Evolutionary conservation across 1,140 invertebrate genomes (phyloP).

Genomic region (Drosophila grimshawi): DNA sequence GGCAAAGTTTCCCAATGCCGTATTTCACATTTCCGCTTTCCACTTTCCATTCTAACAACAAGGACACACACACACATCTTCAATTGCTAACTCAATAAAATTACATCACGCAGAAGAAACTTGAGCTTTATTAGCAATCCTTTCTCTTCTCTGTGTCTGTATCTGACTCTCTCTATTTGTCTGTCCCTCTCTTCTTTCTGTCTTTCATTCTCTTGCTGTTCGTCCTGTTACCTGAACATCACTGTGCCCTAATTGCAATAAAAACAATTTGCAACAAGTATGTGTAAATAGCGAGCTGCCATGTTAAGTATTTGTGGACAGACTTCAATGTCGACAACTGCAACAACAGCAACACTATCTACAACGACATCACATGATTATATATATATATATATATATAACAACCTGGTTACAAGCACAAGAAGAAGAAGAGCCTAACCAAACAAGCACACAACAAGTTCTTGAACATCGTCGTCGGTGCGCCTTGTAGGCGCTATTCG

Average conservation of each 20-base stretch:
- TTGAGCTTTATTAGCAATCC: conserved; percentile 39
- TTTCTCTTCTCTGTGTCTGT: not conserved
- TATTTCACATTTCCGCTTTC: not conserved
- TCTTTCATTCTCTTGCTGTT: not conserved
- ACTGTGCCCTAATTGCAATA: conserved; percentile 47
- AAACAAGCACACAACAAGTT: conserved; percentile 70
- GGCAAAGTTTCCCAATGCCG: not conserved
- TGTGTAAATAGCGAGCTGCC: conserved; percentile 45
- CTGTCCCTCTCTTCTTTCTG: not conserved
- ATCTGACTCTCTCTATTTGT: not conserved
- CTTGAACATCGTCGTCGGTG: conserved; percentile 50
- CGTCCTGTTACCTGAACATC: not conserved
- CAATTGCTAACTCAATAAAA: conserved; percentile 44
- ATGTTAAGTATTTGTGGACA: conserved; percentile 56
- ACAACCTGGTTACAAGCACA: conserved; percentile 18
- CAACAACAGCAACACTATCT: conserved; percentile 18
- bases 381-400: conserved; percentile 12
- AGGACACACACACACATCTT: conserved; percentile 17
- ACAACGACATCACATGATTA: not conserved
- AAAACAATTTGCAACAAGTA: conserved; percentile 59
- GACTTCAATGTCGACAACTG: conserved; percentile 51
- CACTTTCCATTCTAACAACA: conserved; percentile 26
- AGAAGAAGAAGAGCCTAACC: conserved; percentile 53
- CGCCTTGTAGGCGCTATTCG: conserved; percentile 25
- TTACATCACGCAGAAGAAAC: conserved; percentile 11